phyloP scores from a whole-genome alignment of 2,888 invertebrate genomes.

The Quadroppia sp. region DNA sequence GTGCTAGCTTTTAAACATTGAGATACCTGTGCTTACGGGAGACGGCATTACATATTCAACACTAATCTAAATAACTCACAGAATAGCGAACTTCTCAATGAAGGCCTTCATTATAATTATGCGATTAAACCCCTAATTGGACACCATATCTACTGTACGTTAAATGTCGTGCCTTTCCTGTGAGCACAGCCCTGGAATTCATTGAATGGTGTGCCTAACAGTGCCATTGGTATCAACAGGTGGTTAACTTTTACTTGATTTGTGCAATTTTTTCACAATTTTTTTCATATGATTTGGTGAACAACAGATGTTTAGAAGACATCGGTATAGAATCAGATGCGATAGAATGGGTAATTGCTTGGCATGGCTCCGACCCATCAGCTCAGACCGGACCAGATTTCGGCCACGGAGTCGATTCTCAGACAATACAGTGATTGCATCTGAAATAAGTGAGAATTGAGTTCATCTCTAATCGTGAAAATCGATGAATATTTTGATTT shows the following conservation, averaged over 20 bases:
- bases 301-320: conserved; percentile 26
- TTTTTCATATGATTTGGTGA: background rate
- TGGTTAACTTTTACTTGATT: conserved; percentile 34
- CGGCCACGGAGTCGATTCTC: no score
- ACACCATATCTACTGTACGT: background rate
- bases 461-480: background rate
- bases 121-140: conserved; percentile 8
- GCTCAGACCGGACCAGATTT: background rate
- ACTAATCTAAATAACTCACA: conserved; percentile 19
- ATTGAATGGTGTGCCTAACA: background rate
- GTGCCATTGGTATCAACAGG: conserved; percentile 12
- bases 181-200: conserved; percentile 25
- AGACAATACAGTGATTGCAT: background rate
- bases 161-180: conserved; percentile 4
- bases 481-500: background rate
- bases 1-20: background rate
- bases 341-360: conserved; percentile 34
- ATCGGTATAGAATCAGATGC: conserved; percentile 30
- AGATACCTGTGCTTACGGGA: background rate
- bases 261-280: background rate
- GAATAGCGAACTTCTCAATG: conserved; percentile 22
- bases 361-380: conserved; percentile 7
- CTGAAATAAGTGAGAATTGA: conserved; percentile 18
- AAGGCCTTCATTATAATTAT: background rate
- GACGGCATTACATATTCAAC: background rate